Evolutionary conservation across 2,888 invertebrate species (phyloP).

Genomic region (Halocaridina rubra): DNA sequence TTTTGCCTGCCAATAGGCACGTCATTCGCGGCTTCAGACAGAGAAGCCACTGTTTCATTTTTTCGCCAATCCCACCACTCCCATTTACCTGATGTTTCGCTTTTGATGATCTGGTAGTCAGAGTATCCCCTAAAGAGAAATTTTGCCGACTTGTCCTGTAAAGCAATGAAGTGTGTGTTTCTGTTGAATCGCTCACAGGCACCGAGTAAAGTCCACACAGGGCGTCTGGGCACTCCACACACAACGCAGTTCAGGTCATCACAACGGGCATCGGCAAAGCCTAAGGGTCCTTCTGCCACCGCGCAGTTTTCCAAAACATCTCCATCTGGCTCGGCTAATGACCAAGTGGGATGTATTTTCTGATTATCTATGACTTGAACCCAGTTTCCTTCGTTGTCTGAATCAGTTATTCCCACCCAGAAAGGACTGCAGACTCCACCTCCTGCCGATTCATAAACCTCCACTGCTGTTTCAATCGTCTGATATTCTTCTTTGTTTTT

Average conservation of each 20-base stretch:
- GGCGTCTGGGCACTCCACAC: conserved; percentile 43
- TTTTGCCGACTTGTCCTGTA: conserved; percentile 26
- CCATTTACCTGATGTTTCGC: conserved; percentile 26
- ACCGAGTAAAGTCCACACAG: conserved; percentile 48
- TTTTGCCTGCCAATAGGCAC: conserved; percentile 52
- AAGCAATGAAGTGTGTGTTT: conserved; percentile 50
- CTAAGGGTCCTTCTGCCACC: conserved; percentile 24
- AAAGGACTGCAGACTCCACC: conserved; percentile 19
- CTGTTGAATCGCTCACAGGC: conserved; percentile 49
- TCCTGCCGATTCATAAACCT: neutral
- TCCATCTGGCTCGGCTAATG: conserved; percentile 51
- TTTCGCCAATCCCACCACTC: conserved; percentile 45
- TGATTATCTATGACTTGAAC: conserved; percentile 16
- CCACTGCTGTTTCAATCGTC: conserved; percentile 15
- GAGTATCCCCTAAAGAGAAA: conserved; percentile 53
- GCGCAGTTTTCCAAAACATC: conserved; percentile 51
- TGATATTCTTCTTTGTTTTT: conserved; percentile 21
- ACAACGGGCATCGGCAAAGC: conserved; percentile 44
- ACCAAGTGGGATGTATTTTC: conserved; percentile 37
- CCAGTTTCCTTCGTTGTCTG: conserved; percentile 49
- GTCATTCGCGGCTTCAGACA: conserved; percentile 29
- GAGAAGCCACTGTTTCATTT: conserved; percentile 38
- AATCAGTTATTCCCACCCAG: conserved; percentile 55
- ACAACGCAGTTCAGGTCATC: conserved; percentile 39
- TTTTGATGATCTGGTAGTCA: conserved; percentile 37